phyloP scores from a whole-genome alignment of 2,888 invertebrate species.

The Rhingia campestris region DNA sequence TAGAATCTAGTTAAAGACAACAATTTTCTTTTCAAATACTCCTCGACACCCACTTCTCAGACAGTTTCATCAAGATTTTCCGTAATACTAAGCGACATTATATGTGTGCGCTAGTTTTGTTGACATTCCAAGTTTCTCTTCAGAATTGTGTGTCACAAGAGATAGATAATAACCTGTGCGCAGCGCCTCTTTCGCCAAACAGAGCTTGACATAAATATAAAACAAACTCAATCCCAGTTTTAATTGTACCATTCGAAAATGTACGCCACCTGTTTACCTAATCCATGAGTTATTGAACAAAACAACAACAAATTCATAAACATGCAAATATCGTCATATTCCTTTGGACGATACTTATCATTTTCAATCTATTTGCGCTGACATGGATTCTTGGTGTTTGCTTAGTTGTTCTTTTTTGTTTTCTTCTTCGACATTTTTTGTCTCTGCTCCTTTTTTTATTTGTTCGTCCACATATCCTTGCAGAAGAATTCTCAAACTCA shows the following conservation, averaged over 20 bases:
- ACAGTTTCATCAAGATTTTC: too few relatives aligned
- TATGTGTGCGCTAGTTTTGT: too few relatives aligned
- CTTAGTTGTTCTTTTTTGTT: constrained; percentile 31
- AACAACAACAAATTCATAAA: constrained; percentile 12
- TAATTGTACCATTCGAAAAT: background rate
- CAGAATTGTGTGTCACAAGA: too few relatives aligned
- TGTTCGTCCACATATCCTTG: constrained; percentile 37
- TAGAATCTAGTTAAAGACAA: too few relatives aligned
- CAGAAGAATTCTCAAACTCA: constrained; percentile 60
- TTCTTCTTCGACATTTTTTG: background rate
- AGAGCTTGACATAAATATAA: background rate
- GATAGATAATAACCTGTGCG: too few relatives aligned
- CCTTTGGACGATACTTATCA: constrained; percentile 15
- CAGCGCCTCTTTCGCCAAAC: too few relatives aligned
- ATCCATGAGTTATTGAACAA: constrained; percentile 51
- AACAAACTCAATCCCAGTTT: background rate
- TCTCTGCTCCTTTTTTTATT: background rate
- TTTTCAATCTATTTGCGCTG: constrained; percentile 66
- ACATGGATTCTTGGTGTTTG: constrained; percentile 68
- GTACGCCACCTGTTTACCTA: constrained; percentile 32
- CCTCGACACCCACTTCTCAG: too few relatives aligned
- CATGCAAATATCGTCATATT: constrained; percentile 55
- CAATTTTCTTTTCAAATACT: too few relatives aligned
- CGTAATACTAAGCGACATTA: too few relatives aligned
- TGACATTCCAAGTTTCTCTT: too few relatives aligned